Base-by-base conservation (phyloP, 2,888 invertebrate species). In the Athalia circularis region DNA sequence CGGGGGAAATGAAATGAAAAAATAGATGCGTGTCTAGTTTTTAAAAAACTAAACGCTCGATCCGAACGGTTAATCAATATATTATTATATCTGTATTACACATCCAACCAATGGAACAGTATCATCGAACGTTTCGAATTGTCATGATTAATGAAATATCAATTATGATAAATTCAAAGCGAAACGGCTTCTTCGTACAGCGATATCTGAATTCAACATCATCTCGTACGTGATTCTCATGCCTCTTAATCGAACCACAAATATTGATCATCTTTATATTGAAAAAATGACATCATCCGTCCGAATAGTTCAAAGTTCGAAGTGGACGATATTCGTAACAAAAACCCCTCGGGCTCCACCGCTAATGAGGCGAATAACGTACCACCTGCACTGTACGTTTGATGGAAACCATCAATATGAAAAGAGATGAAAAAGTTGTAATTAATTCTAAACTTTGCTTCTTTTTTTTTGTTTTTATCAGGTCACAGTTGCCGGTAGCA, bases 401-500 rank as follows among this genome's bases (percentile, higher is more conserved):
- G 29, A 29, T 29, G 2, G 29, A 2, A 29, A 29, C 29, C 29
- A 29, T 29, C 0, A 29, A 29, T 29, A 29, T 29, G 29, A 29
- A 29, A 29, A 29, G 0, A 29, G 29, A 29, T 29, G 0, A 29
- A 61, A 61, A 6, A 5, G 3, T 61, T 61, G 4, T 13, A n/a
- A n/a, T 13, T 13, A 65, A 65, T 68, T 29, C 7, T 2, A 29
- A 54, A 54, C 43, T 29, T 43, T 9, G 48, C 7, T 6, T 54
- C 29, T n/a, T 65, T 43, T 43, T 5, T 29, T 61, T 62, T 83
- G 2, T 29, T 61, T 62, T 83, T 1, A 83, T 59, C 81, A 88
- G 88, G 86, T 86, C 83, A 86, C 86, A 80, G 86, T 87, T 79
- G 84, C 86, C 65, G 80, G 84, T 80, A 81, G 84, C 81, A 84